Base-by-base conservation (phyloP, 2,888 invertebrate genomes). In the Perizoma flavofasciatum region DNA sequence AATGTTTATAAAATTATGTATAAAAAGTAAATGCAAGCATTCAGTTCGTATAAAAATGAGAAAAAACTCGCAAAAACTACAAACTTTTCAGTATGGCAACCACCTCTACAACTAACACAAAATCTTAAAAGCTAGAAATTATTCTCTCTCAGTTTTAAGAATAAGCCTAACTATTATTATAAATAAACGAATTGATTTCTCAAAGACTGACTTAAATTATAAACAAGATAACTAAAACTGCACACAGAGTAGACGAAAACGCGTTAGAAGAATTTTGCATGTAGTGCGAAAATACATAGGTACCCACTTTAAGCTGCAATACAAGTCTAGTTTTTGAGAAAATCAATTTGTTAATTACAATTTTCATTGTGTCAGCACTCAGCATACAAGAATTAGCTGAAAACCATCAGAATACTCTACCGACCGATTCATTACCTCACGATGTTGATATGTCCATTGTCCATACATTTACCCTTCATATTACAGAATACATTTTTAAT, bases 91-190 rank as follows among this genome's bases (percentile, higher is more conserved):
- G 63, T 69, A 77, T 83, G 85, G 85, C 88, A 88, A 86, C 85
- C 81, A 78, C 79, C 78, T 76, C 77, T 80, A 79, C 68, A 64
- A 63, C 72, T 74, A 79, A 76, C 76, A 79, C 74, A 75, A 80
- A 82, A 73, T 55, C 84, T 89, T 87, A 88, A 82, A 77, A 76
- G 76, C 83, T 86, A 87, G 67, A 81, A 82, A 84, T 83, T 75
- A 84, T 90, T 62, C 88, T 90, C 90, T 90, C 90, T 89, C 88
- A 79, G 75, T 86, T 74, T 83, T 85, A 83, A 73, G 69, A 82
- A 67, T 73, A 82, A 83, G 82, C 84, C 84, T 80, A 77, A 74
- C 68, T 71, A 65, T 61, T 61, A 68, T 22, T 22, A 22, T 22
- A 22, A 22, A 22, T 22, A 65, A 68, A 69, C 79, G 69, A 72